Conservation (phyloP, 1,140 invertebrate genomes). For the Calliphora vicina region DNA sequence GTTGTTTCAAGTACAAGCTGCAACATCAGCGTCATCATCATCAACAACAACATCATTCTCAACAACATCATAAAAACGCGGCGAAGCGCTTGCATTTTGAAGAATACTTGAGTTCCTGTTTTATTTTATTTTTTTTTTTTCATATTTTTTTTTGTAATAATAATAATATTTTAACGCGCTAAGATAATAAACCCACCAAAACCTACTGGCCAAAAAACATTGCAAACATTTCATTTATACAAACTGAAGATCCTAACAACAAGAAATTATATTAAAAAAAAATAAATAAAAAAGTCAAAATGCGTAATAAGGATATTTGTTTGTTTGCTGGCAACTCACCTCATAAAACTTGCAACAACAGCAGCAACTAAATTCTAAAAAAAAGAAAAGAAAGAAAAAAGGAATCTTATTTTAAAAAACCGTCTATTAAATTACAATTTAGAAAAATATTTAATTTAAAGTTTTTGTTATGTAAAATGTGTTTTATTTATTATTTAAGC, state of each 20-base stretch:
- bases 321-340: background rate
- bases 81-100: conserved; percentile 30
- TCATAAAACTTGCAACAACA: background rate
- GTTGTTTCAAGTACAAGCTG: conserved; percentile 24
- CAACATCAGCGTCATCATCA: background rate
- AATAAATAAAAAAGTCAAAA: background rate
- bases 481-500: background rate
- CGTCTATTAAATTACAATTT: background rate
- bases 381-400: background rate
- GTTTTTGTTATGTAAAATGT: background rate
- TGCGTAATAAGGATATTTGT: conserved; percentile 11
- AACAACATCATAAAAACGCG: conserved; percentile 16
- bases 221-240: background rate
- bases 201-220: background rate
- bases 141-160: background rate
- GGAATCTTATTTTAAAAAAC: background rate
- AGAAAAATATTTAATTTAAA: background rate
- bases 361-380: background rate
- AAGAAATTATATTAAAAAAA: background rate
- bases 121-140: no score
- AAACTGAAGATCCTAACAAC: background rate
- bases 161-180: conserved; percentile 13
- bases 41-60: background rate
- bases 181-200: conserved; percentile 6
- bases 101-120: background rate